These are phyloP conservation scores for Mactra quadrangularis DNA, from an alignment of 1,140 invertebrate genomes.

Conservation along the genomic window DNA sequence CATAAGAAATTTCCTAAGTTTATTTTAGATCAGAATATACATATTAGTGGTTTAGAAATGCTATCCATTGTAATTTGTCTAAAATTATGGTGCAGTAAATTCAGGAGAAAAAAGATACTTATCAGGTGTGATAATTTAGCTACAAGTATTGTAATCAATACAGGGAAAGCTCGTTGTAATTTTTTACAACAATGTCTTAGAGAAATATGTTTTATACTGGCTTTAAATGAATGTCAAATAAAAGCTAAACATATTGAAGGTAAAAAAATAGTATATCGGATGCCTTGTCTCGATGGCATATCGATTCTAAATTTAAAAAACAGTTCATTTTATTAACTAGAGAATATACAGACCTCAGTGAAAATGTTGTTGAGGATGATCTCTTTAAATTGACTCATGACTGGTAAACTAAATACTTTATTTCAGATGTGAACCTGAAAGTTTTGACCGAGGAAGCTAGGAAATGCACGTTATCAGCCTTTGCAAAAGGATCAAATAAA, in stretches of 20 bases:
- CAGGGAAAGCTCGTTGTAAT: not conserved
- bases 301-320: no score
- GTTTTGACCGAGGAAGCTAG: no score
- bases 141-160: not conserved
- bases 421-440: no score
- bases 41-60: not conserved
- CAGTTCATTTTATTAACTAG: not conserved
- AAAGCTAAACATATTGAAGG: not conserved
- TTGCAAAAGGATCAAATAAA: no score
- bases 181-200: conserved; percentile 41
- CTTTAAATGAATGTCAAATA: conserved; percentile 26
- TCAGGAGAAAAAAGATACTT: not conserved
- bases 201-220: conserved; percentile 13
- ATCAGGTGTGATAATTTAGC: conserved; percentile 20
- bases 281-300: conserved; percentile 21
- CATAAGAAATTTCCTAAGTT: not conserved
- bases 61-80: conserved; percentile 1
- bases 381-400: not conserved
- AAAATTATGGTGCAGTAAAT: not conserved
- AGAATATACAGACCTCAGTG: not conserved
- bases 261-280: conserved; percentile 19
- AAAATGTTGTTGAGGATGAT: not conserved
- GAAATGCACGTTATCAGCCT: no score
- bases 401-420: not conserved
- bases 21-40: not conserved